Evolutionary conservation across 2,888 invertebrate genomes (phyloP), one percentile per base, ranked within the genome.

Genomic region (Drosophila borealis): DNA sequence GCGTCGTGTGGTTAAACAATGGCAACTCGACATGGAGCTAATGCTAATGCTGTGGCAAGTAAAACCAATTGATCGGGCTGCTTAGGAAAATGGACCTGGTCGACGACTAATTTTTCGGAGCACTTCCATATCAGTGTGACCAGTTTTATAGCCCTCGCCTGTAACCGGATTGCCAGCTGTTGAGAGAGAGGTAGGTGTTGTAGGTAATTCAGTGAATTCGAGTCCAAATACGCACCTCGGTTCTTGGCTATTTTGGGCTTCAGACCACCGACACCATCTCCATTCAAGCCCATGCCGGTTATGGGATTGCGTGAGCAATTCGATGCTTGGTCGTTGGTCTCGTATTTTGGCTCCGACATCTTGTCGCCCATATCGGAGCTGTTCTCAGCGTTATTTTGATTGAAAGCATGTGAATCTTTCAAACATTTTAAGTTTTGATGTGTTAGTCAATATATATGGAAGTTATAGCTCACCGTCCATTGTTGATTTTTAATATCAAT

Each of bases 251-350:
- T 34, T 46, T 56, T 77, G 11, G 73, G 73, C 73, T 77, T 74
- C 0, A 72, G 45, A 0, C 74, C 74, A 10, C 74, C 78, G 29
- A 74, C 78, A 0, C 74, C 74, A 46, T 74, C 74, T 1, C 73
- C 73, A 46, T 74, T 77, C 0, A 74, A 54, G 10, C 78, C 78
- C 29, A 54, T 72, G 13, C 78, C 74, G 10, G 74, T 74, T 21
- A 74, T 74, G 8, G 74, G 74, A 61, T 74, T 74, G 6, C 74
- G 74, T 0, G 49, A 57, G 9, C 57, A 34, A 10, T 36, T 48
- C 29, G 29, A 17, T 10, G 17, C 10, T 42, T 14, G 5, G 3
- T 34, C 21, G 55, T 25, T 45, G 0, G 11, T 11, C 8, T 55
- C 45, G 4, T 14, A 1, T 13, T 45, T 45, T 3, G 25, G 21